Evolutionary conservation across 2,888 invertebrate genomes (phyloP).

Genomic region (Mythimna loreyi): DNA sequence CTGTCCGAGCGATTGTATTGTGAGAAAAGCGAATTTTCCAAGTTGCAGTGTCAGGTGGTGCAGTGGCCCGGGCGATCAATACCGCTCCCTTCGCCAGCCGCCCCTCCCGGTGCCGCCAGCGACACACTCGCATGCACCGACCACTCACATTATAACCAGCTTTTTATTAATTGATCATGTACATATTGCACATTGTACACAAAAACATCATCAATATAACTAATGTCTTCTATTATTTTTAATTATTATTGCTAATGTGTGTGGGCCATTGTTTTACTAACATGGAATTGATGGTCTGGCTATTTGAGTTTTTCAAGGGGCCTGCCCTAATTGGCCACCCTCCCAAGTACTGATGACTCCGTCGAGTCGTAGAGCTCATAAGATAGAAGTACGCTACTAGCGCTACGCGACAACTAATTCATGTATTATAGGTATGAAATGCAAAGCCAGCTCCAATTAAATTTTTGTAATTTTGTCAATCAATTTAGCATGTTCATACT

Average conservation of each 20-base stretch:
- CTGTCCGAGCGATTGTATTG: conserved; percentile 49
- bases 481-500: too few relatives aligned
- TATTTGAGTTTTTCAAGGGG: conserved; percentile 4
- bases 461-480: not conserved
- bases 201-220: conserved; percentile 17
- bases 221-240: conserved; percentile 25
- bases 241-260: conserved; percentile 25
- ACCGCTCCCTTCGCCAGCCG: conserved; percentile 64
- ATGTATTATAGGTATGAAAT: too few relatives aligned
- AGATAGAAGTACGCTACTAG: too few relatives aligned
- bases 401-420: not conserved
- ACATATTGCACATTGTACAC: too few relatives aligned
- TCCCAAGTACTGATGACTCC: not conserved
- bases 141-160: conserved; percentile 31
- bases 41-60: conserved; percentile 83
- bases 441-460: not conserved
- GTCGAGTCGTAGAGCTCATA: not conserved
- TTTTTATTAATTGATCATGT: conserved; percentile 14
- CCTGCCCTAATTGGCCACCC: not conserved
- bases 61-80: conserved; percentile 82
- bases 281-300: conserved; percentile 2
- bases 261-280: conserved; percentile 43
- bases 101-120: conserved; percentile 49
- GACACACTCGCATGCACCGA: conserved; percentile 53
- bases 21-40: conserved; percentile 70